A percentile compares a stretch with the other conserved stretches of the same genome.
Conservation (phyloP, 2,113 vertebrate species). For the Ictidomys tridecemlineatus region DNA sequence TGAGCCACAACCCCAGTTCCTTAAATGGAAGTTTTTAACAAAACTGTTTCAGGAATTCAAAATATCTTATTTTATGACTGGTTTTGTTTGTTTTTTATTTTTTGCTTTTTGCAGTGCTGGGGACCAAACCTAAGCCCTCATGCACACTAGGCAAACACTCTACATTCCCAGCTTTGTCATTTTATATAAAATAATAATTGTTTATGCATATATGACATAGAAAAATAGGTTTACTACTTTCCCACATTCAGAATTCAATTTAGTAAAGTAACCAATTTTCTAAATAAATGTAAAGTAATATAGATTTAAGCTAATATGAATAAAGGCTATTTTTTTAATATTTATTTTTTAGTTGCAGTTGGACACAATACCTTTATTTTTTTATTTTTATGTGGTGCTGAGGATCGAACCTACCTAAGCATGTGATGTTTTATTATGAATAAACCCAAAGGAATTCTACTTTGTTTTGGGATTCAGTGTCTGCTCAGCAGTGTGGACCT, state of each 20-base stretch:
- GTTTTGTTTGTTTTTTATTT: neutral
- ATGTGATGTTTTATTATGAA: neutral
- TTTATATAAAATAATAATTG: neutral
- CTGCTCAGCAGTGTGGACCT: neutral
- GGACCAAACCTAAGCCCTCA: too few relatives aligned
- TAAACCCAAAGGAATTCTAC: too few relatives aligned
- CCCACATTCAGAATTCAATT: neutral
- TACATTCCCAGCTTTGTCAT: neutral
- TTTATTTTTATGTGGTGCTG: too few relatives aligned
- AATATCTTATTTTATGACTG: neutral
- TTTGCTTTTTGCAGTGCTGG: neutral
- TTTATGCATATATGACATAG: neutral
- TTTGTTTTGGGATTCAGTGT: neutral
- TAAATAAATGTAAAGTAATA: neutral
- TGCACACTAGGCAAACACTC: too few relatives aligned
- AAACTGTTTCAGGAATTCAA: conserved; percentile 18
- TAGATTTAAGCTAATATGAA: neutral
- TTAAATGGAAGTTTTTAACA: neutral
- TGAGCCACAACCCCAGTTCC: too few relatives aligned
- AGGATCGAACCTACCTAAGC: neutral
- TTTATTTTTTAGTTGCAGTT: too few relatives aligned
- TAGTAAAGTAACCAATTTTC: neutral
- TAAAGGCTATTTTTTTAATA: neutral
- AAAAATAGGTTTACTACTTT: neutral
- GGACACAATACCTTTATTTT: too few relatives aligned